phyloP scores from a whole-genome alignment of 2,888 invertebrate species.

The Campopleginae sp. region DNA sequence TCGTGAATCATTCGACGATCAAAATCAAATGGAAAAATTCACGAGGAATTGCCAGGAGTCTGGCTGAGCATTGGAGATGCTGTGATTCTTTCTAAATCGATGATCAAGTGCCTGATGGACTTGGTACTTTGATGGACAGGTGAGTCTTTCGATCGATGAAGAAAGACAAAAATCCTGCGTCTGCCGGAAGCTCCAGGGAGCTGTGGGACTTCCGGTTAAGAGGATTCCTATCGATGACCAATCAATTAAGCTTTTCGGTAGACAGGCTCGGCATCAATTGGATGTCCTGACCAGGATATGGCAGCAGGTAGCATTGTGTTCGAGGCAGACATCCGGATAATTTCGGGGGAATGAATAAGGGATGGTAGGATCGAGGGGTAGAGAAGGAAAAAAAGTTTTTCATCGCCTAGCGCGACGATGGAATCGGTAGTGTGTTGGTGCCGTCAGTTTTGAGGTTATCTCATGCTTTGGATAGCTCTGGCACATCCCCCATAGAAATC shows the following conservation, averaged over 20 bases:
- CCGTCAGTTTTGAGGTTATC: slow-evolving; percentile 57
- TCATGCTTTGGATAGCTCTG: slow-evolving; percentile 42
- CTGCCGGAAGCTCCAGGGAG: background rate
- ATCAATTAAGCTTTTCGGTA: background rate
- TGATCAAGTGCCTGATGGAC: background rate
- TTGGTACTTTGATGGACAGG: background rate
- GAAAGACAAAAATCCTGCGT: background rate
- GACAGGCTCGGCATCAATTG: background rate
- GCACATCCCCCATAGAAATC: slow-evolving; percentile 15
- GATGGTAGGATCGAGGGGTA: background rate
- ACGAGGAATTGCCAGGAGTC: background rate
- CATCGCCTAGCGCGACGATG: slow-evolving; percentile 8
- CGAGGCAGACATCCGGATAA: background rate
- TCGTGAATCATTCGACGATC: background rate
- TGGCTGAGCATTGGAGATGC: background rate
- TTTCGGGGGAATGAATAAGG: background rate
- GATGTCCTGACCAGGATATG: background rate
- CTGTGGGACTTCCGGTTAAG: background rate
- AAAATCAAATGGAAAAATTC: slow-evolving; percentile 2
- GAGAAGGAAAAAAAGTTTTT: slow-evolving; percentile 26
- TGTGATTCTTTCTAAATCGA: background rate
- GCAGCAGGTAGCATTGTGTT: no score
- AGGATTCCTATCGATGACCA: background rate
- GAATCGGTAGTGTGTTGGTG: slow-evolving; percentile 36
- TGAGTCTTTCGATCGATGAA: background rate